Conservation (phyloP, 2,888 invertebrate species). For the Drosophila eohydei region DNA sequence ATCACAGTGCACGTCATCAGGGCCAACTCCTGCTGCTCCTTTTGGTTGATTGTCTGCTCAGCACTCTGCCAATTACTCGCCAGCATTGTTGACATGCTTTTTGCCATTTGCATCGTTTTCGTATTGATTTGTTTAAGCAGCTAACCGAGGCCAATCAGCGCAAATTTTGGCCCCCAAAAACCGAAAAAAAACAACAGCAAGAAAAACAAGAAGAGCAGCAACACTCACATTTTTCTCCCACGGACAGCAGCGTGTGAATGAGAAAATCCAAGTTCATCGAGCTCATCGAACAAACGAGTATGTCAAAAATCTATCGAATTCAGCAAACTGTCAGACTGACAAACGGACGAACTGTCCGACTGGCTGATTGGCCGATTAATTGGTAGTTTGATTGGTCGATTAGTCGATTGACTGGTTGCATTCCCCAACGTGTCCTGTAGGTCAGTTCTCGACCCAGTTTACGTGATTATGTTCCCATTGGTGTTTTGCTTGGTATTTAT, state of each 20-base stretch:
- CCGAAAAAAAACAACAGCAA: slow-evolving; percentile 15
- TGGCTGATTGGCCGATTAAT: slow-evolving; percentile 12
- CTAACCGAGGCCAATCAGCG: slow-evolving; percentile 45
- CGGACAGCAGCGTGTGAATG: slow-evolving; percentile 75
- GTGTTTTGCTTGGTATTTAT: neutral
- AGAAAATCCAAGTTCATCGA: slow-evolving; percentile 38
- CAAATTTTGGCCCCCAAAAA: slow-evolving; percentile 49
- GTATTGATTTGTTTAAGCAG: slow-evolving; percentile 78
- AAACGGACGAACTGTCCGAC: neutral
- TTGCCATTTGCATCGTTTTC: slow-evolving; percentile 79
- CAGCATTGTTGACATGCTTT: slow-evolving; percentile 76
- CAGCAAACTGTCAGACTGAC: slow-evolving; percentile 9
- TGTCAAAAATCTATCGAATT: slow-evolving; percentile 75
- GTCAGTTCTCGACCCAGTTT: slow-evolving; percentile 76
- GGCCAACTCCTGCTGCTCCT: slow-evolving; percentile 27
- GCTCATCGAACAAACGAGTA: slow-evolving; percentile 45
- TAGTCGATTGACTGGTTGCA: slow-evolving; percentile 13
- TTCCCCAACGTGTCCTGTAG: slow-evolving; percentile 51
- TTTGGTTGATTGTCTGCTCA: slow-evolving; percentile 33
- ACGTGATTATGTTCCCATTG: slow-evolving; percentile 45
- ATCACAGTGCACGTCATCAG: slow-evolving; percentile 65
- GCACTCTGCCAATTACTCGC: slow-evolving; percentile 76
- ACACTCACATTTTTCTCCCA: slow-evolving; percentile 73
- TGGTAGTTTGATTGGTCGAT: slow-evolving; percentile 17
- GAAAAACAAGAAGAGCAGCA: neutral